Conservation (phyloP, 1,140 invertebrate species). For the Orchesella cincta region DNA sequence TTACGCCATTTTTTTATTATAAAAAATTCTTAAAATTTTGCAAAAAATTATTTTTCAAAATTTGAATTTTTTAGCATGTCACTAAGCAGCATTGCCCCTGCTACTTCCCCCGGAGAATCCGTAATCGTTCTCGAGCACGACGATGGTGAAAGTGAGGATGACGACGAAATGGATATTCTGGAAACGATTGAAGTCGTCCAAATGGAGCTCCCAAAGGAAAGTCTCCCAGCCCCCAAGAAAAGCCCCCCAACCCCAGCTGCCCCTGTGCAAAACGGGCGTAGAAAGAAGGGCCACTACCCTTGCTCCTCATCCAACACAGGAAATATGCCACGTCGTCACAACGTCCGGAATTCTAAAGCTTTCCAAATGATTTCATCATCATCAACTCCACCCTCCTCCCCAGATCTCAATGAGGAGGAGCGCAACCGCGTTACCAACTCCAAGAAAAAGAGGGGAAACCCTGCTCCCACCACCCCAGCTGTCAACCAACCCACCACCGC, state of each 20-base stretch:
- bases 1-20: no score
- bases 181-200: neutral
- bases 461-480: neutral
- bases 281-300: constrained; percentile 19
- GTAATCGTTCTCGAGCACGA: constrained; percentile 1
- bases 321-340: neutral
- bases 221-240: neutral
- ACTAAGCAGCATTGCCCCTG: constrained; percentile 19
- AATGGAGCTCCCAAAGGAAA: neutral
- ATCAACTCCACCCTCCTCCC: neutral
- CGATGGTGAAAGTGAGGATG: neutral
- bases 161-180: constrained; percentile 7
- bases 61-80: constrained; percentile 5
- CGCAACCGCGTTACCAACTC: neutral
- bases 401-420: neutral
- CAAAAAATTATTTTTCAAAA: no score
- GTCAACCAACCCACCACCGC: neutral
- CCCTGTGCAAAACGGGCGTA: neutral
- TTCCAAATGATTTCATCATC: neutral
- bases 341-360: neutral
- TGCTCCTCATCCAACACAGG: neutral
- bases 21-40: neutral
- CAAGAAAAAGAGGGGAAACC: neutral
- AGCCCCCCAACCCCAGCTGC: neutral
- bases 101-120: constrained; percentile 2